Percentiles rank a stretch among this genome's conserved stretches.
phyloP scores from a whole-genome alignment of 2,113 vertebrate species.

The Oreochromis tanganicae region DNA sequence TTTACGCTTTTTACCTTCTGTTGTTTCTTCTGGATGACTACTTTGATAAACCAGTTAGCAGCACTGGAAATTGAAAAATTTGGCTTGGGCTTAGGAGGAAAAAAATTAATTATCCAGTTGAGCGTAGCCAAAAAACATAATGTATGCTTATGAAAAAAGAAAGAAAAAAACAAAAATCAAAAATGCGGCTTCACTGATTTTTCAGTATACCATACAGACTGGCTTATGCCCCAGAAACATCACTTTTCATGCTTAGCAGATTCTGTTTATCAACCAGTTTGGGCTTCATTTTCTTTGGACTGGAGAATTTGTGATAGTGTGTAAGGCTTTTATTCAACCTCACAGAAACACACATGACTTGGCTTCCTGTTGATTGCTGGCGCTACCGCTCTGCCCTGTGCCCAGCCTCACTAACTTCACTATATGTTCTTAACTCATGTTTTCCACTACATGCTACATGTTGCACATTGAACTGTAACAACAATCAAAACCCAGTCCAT shows the following conservation, averaged over 20 bases:
- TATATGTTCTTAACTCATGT: not conserved
- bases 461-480: not conserved
- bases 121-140: not conserved
- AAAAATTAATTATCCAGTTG: not conserved
- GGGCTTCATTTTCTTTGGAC: slow-evolving; percentile 1
- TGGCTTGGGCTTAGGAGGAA: not conserved
- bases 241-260: not conserved
- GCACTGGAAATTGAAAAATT: not conserved
- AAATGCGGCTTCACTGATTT: not conserved
- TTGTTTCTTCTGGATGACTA: not conserved
- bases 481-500: not conserved
- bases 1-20: not conserved
- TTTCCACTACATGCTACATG: not conserved
- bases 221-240: not conserved
- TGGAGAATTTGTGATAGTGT: not conserved
- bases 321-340: not conserved
- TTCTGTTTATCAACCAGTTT: not conserved
- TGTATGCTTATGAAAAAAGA: not conserved
- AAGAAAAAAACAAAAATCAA: not conserved
- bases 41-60: not conserved
- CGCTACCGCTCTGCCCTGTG: not conserved
- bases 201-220: not conserved
- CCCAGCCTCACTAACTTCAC: not conserved
- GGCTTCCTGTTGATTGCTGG: slow-evolving; percentile 19
- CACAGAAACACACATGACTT: slow-evolving; percentile 23